Base-by-base conservation (phyloP, 2,797 vertebrate genomes). In the Macropus fuliginosus region DNA sequence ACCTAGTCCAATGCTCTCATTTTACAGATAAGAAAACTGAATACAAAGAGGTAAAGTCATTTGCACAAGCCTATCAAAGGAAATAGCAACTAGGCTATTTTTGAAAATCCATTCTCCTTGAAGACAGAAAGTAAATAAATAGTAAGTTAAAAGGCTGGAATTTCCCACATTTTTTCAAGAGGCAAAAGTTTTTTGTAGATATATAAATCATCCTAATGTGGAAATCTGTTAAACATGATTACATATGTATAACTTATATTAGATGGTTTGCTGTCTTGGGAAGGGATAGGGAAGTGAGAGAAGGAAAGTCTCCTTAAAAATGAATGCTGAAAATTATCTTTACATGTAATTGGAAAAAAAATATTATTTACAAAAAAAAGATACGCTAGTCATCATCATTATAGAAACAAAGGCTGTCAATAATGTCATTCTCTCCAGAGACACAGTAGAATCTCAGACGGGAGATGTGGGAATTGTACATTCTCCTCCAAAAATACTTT, bases 101-200 rank as follows among this genome's bases (percentile, higher is more conserved):
- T 34, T 31, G 3, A 56, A 91, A 29, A 54, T 91, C 54, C 27
- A 74, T 93, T 92, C 93, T 93, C 21, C 89, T 90, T 1, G 91
- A 74, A 81, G 52, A 94, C 96, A 57, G 90, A 92, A 21, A 55
- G 92, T 81, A 57, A 16, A 62, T 91, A 95, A 95, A 95, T 31
- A 81, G 27, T 6, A 91, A 40, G 6, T 56, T 57, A 54, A 95
- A 92, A 91, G 28, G 0, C 54, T 94, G 91, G 93, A 54, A 90
- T 93, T 94, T 21, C 40, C 4, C 46, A 92, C 52, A 46, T n/a
- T 31, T 89, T 28, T 92, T 89, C 81, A 66, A 54, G 31, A 91
- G 74, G 74, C 54, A 89, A 59, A 92, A 56, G 31, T 3, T 55
- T 40, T 16, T 74, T 74, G 92, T 90, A 12, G n/a, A 94, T 91